These are phyloP conservation scores for Sakesphorus luctuosus DNA, from an alignment of 2,113 vertebrate genomes.

Conservation along the genomic window DNA sequence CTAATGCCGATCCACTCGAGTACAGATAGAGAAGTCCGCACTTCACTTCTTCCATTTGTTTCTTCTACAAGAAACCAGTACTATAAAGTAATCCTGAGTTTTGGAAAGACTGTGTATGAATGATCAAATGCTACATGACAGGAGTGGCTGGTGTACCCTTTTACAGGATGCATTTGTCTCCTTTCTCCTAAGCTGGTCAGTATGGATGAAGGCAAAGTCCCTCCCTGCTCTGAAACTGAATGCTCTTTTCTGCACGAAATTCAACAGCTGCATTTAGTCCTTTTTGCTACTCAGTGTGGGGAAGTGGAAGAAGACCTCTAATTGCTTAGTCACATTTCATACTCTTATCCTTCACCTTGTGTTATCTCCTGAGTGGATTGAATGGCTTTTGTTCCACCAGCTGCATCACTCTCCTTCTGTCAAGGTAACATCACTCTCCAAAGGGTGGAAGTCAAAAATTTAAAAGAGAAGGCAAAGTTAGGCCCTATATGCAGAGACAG, in stretches of 20 bases:
- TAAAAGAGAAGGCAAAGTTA: background rate
- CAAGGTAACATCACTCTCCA: background rate
- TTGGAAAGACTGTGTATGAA: background rate
- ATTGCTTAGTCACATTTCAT: background rate
- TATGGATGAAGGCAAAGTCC: background rate
- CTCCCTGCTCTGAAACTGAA: background rate
- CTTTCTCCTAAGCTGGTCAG: background rate
- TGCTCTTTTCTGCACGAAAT: background rate
- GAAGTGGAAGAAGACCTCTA: background rate
- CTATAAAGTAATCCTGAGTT: background rate
- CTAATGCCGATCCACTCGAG: background rate
- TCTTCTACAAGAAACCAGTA: background rate
- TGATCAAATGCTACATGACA: accelerated
- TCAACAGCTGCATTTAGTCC: background rate
- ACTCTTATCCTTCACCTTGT: background rate
- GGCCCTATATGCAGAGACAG: background rate
- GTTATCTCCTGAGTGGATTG: background rate
- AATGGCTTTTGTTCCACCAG: background rate
- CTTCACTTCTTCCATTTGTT: background rate
- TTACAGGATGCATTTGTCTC: background rate
- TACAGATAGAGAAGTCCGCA: accelerated
- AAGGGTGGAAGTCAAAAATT: background rate
- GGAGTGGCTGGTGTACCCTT: background rate
- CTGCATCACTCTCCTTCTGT: background rate
- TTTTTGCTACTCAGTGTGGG: background rate